Evolutionary conservation across 2,113 vertebrate genomes (phyloP), one percentile per base, ranked within the genome.

Genomic region (Gallinago undulata): DNA sequence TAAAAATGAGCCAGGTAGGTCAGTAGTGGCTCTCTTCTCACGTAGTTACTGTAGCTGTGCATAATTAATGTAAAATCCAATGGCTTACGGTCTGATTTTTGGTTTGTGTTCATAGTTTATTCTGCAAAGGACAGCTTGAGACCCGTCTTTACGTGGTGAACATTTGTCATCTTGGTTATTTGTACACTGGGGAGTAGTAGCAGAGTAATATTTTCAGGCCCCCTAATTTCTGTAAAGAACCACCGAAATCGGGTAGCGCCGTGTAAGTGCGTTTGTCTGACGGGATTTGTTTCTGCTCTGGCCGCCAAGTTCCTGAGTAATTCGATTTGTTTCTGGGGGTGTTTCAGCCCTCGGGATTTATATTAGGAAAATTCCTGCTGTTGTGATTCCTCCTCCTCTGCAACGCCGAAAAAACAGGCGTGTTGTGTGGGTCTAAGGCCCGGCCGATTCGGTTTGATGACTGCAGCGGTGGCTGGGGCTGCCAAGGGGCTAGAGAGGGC

Each of bases 371-470:
- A 66, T 69, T 66, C 33, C 39, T 51, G 39, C 82, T 87, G 35
- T 89, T 87, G 18, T 3, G 62, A 74, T 91, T 91, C 56, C 53
- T 93, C 51, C 53, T 93, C 84, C 95, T 78, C 77, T 89, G 84
- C 66, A 87, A 89, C 91, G 60, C 60, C 69, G 37, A 50, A 94
- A 94, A 85, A 76, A 57, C 55, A 87, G 72, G 50, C 35, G 22
- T 14, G 21, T 60, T 82, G 53, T 1, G 9, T 93, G 86, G 75
- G 37, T 41, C 17, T 27, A 21, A 84, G 21, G 25, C 55, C 37
- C 45, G 56, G 73, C 64, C 7, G 0, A 59, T 86, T 57, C 23
- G 75, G 21, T 64, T 81, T 43, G 41, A 66, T 84, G 13, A 23
- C 30, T 77, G 59, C 5, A 7, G 21, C 13, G n/a, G 48, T 43